phyloP scores from a whole-genome alignment of 2,113 vertebrate species.

The Carlito syrichta region DNA sequence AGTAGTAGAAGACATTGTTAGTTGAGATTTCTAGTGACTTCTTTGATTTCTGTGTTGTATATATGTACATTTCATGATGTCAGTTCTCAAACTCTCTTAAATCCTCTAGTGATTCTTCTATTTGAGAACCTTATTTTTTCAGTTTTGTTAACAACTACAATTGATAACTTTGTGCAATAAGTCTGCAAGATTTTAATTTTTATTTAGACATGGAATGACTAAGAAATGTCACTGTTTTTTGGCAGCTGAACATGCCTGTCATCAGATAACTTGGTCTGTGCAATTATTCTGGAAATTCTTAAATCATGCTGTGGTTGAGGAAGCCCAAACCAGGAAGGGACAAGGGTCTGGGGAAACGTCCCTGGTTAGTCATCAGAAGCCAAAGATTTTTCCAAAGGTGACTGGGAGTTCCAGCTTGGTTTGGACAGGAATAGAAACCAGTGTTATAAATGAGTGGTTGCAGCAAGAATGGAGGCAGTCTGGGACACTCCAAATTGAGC shows the following conservation, averaged over 20 bases:
- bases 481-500: not conserved
- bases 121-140: not conserved
- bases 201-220: not conserved
- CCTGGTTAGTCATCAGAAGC: not conserved
- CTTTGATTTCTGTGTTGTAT: not conserved
- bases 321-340: not conserved
- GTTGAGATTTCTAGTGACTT: not conserved
- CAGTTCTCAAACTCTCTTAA: not conserved
- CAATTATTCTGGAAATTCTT: not conserved
- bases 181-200: conserved; percentile 9
- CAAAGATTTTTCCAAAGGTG: not conserved
- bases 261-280: not conserved
- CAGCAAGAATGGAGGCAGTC: not conserved
- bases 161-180: not conserved
- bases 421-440: not conserved
- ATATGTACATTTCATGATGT: not conserved
- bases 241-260: not conserved
- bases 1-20: not conserved
- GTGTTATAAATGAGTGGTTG: not conserved
- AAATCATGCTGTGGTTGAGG: not conserved
- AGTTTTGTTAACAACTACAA: not conserved
- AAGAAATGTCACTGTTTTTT: not conserved
- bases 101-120: not conserved
- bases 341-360: not conserved
- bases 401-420: not conserved